Conservation (phyloP, 2,797 vertebrate species). For the Mus minutoides region DNA sequence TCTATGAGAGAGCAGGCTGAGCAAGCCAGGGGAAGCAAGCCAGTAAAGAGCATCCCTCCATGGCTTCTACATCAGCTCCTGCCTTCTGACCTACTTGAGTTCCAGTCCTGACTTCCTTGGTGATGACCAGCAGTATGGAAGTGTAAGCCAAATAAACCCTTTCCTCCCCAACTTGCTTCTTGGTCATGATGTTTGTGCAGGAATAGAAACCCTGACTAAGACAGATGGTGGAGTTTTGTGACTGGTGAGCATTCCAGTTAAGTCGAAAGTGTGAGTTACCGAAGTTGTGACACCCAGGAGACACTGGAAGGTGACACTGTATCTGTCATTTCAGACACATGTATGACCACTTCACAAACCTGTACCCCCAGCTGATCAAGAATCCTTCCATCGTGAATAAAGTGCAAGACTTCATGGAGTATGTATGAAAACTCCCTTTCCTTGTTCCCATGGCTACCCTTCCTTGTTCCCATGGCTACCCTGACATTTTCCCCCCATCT, state of each 20-base stretch:
- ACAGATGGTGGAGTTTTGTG: conserved; percentile 17
- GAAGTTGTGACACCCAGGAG: background rate
- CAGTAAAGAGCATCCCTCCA: too few relatives aligned
- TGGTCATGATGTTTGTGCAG: too few relatives aligned
- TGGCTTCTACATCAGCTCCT: too few relatives aligned
- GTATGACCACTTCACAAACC: conserved; percentile 92
- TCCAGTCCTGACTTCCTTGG: too few relatives aligned
- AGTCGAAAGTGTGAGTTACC: background rate
- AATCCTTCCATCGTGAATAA: conserved; percentile 81
- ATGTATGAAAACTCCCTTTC: conserved; percentile 81
- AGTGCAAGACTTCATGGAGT: conserved; percentile 92
- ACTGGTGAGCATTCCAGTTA: background rate
- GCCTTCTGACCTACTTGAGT: too few relatives aligned
- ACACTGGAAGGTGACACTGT: conserved; percentile 66
- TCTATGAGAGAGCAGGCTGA: too few relatives aligned
- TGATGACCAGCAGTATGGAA: too few relatives aligned
- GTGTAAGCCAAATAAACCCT: too few relatives aligned
- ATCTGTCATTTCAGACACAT: conserved; percentile 90
- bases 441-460: background rate
- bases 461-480: background rate
- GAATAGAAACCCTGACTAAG: too few relatives aligned
- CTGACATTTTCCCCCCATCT: background rate
- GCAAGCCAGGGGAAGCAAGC: too few relatives aligned
- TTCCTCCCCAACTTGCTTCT: too few relatives aligned
- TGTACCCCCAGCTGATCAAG: conserved; percentile 93